Evolutionary conservation across 2,113 vertebrate genomes (phyloP).

Genomic region (Leucosticte australis): DNA sequence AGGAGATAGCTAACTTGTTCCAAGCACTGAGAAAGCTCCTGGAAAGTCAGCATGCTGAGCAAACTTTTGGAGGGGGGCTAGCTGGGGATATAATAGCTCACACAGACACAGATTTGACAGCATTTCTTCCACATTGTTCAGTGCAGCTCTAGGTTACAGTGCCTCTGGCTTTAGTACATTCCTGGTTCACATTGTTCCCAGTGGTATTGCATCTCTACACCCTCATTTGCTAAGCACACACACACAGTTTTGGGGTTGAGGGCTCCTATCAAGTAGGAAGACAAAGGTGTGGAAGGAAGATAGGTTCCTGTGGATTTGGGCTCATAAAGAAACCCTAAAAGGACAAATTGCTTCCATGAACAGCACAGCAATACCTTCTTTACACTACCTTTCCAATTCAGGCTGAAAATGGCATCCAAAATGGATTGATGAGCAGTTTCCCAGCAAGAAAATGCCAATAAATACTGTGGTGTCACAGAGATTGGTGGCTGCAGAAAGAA

Average conservation of each 20-base stretch:
- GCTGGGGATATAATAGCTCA: conserved; percentile 46
- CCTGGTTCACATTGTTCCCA: conserved; percentile 5
- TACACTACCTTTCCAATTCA: not conserved
- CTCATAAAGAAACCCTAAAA: not conserved
- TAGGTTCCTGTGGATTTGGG: not conserved
- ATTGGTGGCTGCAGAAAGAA: not conserved
- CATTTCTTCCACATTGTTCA: conserved; percentile 58
- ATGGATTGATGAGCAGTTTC: not conserved
- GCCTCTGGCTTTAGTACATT: conserved; percentile 20
- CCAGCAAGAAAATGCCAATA: not conserved
- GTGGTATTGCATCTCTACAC: not conserved
- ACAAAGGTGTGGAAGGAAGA: not conserved
- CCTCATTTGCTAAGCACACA: not conserved
- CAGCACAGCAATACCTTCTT: not conserved
- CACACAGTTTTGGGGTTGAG: not conserved
- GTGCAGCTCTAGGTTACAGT: not conserved
- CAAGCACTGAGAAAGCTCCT: conserved; percentile 65
- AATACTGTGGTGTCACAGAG: not conserved
- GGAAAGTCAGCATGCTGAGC: conserved; percentile 67
- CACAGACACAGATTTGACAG: conserved; percentile 49
- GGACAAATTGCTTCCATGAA: not conserved
- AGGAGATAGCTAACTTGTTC: conserved; percentile 59
- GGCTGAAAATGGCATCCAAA: not conserved
- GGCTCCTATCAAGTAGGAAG: not conserved
- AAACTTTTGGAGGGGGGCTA: conserved; percentile 60